Percentiles rank a stretch among this genome's conserved stretches.
Conservation (phyloP, 2,113 vertebrate species). For the Laticauda laticaudata region DNA sequence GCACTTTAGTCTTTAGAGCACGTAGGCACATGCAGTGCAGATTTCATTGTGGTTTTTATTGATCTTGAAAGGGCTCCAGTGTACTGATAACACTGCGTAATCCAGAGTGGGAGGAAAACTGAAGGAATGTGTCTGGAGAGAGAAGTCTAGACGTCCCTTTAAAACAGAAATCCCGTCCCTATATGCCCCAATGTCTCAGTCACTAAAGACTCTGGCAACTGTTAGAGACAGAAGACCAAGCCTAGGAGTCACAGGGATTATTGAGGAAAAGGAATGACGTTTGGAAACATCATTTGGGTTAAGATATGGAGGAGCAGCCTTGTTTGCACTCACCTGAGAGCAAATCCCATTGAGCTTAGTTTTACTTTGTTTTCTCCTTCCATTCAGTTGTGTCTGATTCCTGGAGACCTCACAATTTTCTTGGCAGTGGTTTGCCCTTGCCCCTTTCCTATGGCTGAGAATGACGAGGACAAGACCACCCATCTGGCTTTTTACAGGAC, state of each 20-base stretch:
- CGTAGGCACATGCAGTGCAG: conserved; percentile 1
- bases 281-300: not conserved
- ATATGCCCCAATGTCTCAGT: conserved; percentile 15
- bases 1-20: not conserved
- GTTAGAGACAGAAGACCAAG: not conserved
- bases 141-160: conserved; percentile 26
- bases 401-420: not conserved
- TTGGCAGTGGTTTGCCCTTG: not conserved
- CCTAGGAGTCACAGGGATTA: not conserved
- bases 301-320: not conserved
- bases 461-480: not conserved
- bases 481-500: not conserved
- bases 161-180: conserved; percentile 26
- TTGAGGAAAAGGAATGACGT: not conserved
- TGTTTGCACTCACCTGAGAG: not conserved
- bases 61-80: conserved; percentile 34
- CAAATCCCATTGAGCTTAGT: not conserved
- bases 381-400: not conserved
- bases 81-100: conserved; percentile 33
- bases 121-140: conserved; percentile 30
- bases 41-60: conserved; percentile 17
- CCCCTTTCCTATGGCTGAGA: not conserved
- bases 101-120: conserved; percentile 34
- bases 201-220: not conserved
- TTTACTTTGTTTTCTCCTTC: not conserved